phyloP scores from a whole-genome alignment of 2,797 vertebrate species.

The Cygnus olor region DNA sequence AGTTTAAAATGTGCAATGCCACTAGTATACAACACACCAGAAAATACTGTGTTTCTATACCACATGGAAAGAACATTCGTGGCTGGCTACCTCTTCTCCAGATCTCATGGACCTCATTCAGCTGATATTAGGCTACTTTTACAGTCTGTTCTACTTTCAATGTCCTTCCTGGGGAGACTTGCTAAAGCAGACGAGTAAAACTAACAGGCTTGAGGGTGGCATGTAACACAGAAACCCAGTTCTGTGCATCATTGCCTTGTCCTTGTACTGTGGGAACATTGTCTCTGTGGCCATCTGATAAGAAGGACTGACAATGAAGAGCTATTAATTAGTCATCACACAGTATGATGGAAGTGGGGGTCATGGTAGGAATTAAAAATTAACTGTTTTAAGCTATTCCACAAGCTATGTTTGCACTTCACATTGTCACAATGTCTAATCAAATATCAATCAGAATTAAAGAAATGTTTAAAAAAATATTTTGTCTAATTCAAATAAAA shows the following conservation, averaged over 20 bases:
- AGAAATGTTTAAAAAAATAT: background rate
- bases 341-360: background rate
- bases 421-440: background rate
- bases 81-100: background rate
- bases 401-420: background rate
- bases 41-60: fast-evolving
- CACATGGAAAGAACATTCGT: background rate
- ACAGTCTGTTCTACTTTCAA: background rate
- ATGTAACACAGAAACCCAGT: background rate
- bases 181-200: background rate
- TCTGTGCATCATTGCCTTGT: background rate
- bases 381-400: background rate
- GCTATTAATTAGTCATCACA: background rate
- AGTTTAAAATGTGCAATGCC: background rate
- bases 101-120: background rate
- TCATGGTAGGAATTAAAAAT: background rate
- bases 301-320: background rate
- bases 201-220: background rate
- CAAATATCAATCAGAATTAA: background rate
- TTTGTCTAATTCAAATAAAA: background rate
- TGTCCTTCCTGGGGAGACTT: background rate
- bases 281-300: background rate
- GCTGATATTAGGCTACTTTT: background rate
- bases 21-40: background rate
- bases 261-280: background rate